Conservation (phyloP, 2,888 invertebrate genomes). For the Dastarcus helophoroides region DNA sequence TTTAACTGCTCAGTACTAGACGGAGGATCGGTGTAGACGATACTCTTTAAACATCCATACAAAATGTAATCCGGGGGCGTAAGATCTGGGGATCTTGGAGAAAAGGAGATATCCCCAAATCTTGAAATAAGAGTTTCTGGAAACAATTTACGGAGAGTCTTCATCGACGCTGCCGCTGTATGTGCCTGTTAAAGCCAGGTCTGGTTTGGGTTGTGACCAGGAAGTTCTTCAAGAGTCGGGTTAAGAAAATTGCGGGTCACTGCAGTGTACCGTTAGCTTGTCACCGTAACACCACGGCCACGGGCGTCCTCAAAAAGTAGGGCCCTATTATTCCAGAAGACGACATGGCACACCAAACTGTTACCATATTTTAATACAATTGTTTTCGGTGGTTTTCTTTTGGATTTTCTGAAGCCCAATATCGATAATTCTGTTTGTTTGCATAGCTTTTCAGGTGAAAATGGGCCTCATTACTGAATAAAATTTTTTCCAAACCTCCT, state of each 20-base stretch:
- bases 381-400: slow-evolving; percentile 1
- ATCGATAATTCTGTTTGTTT: not conserved
- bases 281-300: not conserved
- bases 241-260: not conserved
- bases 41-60: not conserved
- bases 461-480: slow-evolving; percentile 1
- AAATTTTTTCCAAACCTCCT: not conserved
- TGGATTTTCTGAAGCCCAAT: not conserved
- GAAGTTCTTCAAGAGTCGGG: not conserved
- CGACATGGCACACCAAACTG: slow-evolving; percentile 1
- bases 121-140: not conserved
- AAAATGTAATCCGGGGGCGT: slow-evolving; percentile 1
- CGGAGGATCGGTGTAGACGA: slow-evolving; percentile 1
- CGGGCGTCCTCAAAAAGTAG: slow-evolving; percentile 1
- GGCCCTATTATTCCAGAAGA: not conserved
- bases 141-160: not conserved
- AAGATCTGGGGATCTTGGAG: not conserved
- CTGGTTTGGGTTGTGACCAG: slow-evolving; percentile 1
- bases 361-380: not conserved
- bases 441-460: too few species aligned
- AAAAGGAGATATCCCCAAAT: not conserved
- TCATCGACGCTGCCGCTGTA: not conserved
- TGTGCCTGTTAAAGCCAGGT: not conserved
- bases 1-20: not conserved
- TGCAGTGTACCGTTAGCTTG: not conserved